Base-by-base conservation (phyloP, 23 tunicate genomes). In the Trididemnum miniatum region DNA sequence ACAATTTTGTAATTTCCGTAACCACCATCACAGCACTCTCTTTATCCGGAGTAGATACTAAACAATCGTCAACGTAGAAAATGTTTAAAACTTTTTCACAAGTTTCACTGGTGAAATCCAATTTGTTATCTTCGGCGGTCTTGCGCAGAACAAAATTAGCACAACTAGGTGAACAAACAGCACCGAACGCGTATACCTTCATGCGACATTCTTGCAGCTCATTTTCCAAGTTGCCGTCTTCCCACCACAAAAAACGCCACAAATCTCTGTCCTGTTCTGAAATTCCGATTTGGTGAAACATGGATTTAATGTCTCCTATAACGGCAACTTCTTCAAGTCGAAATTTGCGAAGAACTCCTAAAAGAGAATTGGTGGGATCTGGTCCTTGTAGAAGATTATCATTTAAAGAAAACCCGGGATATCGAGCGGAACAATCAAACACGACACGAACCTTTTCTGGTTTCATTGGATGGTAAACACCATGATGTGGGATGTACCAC, bases 1-100 rank as follows among this genome's bases (percentile, higher is more conserved):
- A 50, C 2, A 23, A 78, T 18, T n/a, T 28, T 28, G 4, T 30
- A 27, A 12, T 24, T 24, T 5, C 23, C 7, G 23, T 62, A 24
- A 84, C 63, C 12, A 75, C 65, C 29, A 30, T 30, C 1, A 69
- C 59, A 2, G n/a, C n/a, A n/a, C n/a, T n/a, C n/a, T n/a, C n/a
- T n/a, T n/a, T n/a, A n/a, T n/a, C n/a, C n/a, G n/a, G 63, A 24
- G 74, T 75, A 0, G 81, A 73, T 24, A 28, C 59, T 4, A 85
- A 71, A 59, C 83, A 80, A 49, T 80, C 80, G 44, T 80, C 85
- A 20, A 86, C 85, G 72, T 86, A 86, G 40, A 86, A 86, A 59
- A n/a, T n/a, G n/a, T n/a, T n/a, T n/a, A n/a, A n/a, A n/a, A n/a
- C n/a, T n/a, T n/a, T n/a, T n/a, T n/a, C 67, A 37, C 30, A 30